Percentiles rank a stretch among this genome's conserved stretches.
Evolutionary conservation across 2,113 vertebrate genomes (phyloP).

Genomic region (Psittacus erithacus): DNA sequence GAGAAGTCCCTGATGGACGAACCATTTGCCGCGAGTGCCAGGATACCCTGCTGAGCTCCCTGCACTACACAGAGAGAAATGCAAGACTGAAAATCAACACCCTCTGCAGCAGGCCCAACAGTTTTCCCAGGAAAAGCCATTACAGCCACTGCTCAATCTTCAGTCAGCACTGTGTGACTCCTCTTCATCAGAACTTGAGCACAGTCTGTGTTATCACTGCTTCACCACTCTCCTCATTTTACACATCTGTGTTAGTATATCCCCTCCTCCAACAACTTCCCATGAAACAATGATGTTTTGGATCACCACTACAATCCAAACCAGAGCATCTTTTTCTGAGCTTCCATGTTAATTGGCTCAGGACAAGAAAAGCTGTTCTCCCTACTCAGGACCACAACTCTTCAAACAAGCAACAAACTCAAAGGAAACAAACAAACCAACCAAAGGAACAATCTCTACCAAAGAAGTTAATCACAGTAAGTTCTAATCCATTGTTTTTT

Average conservation of each 20-base stretch:
- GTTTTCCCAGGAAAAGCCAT: not conserved
- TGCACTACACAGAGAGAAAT: not conserved
- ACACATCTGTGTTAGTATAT: not conserved
- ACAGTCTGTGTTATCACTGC: not conserved
- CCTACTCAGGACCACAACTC: not conserved
- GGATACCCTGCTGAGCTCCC: not conserved
- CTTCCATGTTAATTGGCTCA: not conserved
- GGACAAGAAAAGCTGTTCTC: not conserved
- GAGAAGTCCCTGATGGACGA: not conserved
- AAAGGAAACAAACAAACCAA: not conserved
- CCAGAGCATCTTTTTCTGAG: not conserved
- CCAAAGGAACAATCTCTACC: not conserved
- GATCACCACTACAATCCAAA: not conserved
- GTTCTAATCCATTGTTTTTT: not conserved
- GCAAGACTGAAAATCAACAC: not conserved
- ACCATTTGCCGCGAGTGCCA: fast-evolving
- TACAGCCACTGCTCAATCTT: not conserved
- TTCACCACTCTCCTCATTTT: not conserved
- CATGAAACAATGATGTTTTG: not conserved
- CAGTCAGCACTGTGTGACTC: not conserved
- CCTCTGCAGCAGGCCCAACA: not conserved
- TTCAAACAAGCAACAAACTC: not conserved
- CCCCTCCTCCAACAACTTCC: not conserved
- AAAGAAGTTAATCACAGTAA: not conserved
- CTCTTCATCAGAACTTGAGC: not conserved